Evolutionary conservation across 2,113 vertebrate species (phyloP).

Genomic region (Xiphias gladius): DNA sequence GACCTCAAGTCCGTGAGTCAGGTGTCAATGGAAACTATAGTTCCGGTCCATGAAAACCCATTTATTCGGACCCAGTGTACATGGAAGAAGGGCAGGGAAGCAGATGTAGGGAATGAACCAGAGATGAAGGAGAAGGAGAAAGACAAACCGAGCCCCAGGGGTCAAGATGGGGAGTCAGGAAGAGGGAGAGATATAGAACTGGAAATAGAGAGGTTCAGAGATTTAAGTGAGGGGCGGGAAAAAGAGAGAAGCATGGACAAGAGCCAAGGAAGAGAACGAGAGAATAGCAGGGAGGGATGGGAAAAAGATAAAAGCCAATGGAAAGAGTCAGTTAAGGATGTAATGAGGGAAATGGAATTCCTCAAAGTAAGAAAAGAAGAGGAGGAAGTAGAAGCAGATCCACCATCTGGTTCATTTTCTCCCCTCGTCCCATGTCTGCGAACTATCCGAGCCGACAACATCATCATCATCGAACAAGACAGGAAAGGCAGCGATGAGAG

Average conservation of each 20-base stretch:
- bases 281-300: slow-evolving; percentile 44
- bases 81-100: slow-evolving; percentile 70
- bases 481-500: slow-evolving; percentile 53
- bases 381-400: slow-evolving; percentile 62
- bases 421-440: slow-evolving; percentile 65
- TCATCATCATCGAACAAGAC: slow-evolving; percentile 86
- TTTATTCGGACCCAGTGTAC: slow-evolving; percentile 86
- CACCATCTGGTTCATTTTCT: slow-evolving; percentile 29
- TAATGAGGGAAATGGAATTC: slow-evolving; percentile 54
- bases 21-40: slow-evolving; percentile 86
- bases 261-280: slow-evolving; percentile 68
- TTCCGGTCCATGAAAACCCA: slow-evolving; percentile 88
- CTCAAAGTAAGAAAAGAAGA: slow-evolving; percentile 58
- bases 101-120: slow-evolving; percentile 45
- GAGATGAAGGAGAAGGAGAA: slow-evolving; percentile 67
- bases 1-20: slow-evolving; percentile 62
- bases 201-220: slow-evolving; percentile 68
- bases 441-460: slow-evolving; percentile 85
- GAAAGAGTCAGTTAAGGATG: slow-evolving; percentile 65
- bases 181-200: slow-evolving; percentile 69
- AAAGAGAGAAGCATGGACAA: slow-evolving; percentile 63
- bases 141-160: slow-evolving; percentile 51
- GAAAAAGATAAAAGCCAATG: slow-evolving; percentile 56
- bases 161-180: slow-evolving; percentile 68
- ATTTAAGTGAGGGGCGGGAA: slow-evolving; percentile 68